Base-by-base conservation (phyloP, 2,113 vertebrate genomes). In the Beaufortia kweichowensis region DNA sequence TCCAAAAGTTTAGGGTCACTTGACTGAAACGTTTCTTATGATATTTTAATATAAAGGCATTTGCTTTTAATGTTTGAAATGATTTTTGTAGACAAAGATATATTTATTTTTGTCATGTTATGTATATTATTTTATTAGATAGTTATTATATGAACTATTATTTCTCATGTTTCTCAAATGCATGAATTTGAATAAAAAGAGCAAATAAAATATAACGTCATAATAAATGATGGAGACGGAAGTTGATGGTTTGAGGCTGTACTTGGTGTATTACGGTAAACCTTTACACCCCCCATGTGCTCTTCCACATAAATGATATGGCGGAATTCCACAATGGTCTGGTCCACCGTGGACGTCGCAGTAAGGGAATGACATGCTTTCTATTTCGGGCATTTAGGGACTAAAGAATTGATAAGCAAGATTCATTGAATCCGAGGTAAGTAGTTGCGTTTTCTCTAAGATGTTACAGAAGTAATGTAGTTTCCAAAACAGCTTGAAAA, bases 221-320 rank as follows among this genome's bases (percentile, higher is more conserved):
- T n/a, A n/a, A n/a, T n/a, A n/a, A n/a, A n/a, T n/a, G 17, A 50
- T 53, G 4, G 1, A 21, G 2, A 53, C 19, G 7, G n/a, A 14
- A 46, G 10, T 11, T 48, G 56, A 59, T 43, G 55, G 23, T 3
- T 4, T 21, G 48, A 21, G 48, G 8, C 11, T 23, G 55, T 84
- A 63, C 56, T 80, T 23, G 39, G 43, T 75, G 55, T 59, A 50
- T 39, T 82, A 84, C 83, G 83, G 78, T 82, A 82, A 19, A 33
- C 4, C 6, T 57, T 55, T 60, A 71, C 79, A 62, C 73, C 48
- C 50, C 67, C 79, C 80, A 65, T 68, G 75, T 72, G 60, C 78
- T 33, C 79, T 79, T 81, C 79, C 67, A 84, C 83, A 84, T 82
- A 81, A 79, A 77, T 82, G 81, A 82, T 81, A 82, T 82, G 76